Base-by-base conservation (phyloP, 2,888 invertebrate species). In the Capitulum mitella region DNA sequence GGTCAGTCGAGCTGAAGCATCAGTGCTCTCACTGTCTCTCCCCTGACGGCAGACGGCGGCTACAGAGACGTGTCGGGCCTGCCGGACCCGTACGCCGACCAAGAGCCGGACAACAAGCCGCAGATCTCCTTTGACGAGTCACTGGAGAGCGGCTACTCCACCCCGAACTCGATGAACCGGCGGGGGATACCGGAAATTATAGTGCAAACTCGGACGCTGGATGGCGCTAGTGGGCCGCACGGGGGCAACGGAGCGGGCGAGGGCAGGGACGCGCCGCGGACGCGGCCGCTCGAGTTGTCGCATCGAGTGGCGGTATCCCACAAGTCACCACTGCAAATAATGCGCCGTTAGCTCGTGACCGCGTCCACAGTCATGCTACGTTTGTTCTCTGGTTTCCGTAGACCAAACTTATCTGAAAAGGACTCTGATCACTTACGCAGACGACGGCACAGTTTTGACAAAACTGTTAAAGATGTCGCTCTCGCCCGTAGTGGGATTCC, bases 131-230 rank as follows among this genome's bases (percentile, higher is more conserved):
- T 95, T 87, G 95, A 96, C 87, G 95, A 95, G 88, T 94, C 94
- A 83, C 89, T 95, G 78, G 96, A 95, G 87, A 94, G 94, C 81
- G 96, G 95, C 79, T 95, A 95, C 87, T 95, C 95, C 82, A 95
- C 96, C 83, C 95, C 95, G 81, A 95, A 95, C 88, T 94, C 95
- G 84, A 91, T 95, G 85, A 93, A 93, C 85, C 91, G 95, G 83
- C 90, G 96, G 85, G 95, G 96, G 86, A 95, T 96, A 85, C 91
- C 95, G 83, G 96, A 96, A 88, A 96, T 96, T 87, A 96, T 96
- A 87, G 96, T 96, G 78, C 81, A 79, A 82, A 54, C 2, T 16
- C 16, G n/a, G 46, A 22, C 70, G 70, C 70, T 40, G 34, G 70
- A 26, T 40, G 26, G 19, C 64, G 8, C 34, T 16, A 64, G 64